Conservation (phyloP, 2,888 invertebrate species). For the Hedychridium roseum region DNA sequence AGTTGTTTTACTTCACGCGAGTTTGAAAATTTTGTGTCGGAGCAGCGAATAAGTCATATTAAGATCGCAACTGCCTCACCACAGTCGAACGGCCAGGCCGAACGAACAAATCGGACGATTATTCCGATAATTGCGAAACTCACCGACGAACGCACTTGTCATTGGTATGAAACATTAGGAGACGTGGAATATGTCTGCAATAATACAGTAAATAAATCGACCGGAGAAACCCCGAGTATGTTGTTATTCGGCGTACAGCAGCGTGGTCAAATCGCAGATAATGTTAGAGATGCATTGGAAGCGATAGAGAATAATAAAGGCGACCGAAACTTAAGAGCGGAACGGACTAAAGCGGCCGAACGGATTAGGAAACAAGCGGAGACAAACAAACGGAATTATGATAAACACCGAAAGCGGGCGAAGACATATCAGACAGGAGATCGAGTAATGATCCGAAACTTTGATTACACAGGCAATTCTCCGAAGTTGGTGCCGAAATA, state of each 20-base stretch:
- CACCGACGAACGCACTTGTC: constrained; percentile 8
- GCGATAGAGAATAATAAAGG: not conserved
- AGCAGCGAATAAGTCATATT: not conserved
- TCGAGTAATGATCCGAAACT: constrained; percentile 24
- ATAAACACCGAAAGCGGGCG: constrained; percentile 34
- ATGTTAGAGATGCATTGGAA: constrained; percentile 18
- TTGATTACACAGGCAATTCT: constrained; percentile 21
- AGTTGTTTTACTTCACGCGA: not conserved
- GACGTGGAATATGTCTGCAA: constrained; percentile 28
- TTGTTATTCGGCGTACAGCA: constrained; percentile 44
- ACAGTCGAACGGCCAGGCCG: too few relatives aligned
- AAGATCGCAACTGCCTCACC: not conserved
- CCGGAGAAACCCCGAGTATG: constrained; percentile 39
- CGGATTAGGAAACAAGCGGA: constrained; percentile 30
- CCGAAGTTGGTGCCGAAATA: constrained; percentile 26
- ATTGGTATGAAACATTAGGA: constrained; percentile 24
- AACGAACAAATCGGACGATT: too few relatives aligned
- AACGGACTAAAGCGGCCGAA: constrained; percentile 17
- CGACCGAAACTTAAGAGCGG: constrained; percentile 26
- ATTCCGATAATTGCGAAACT: constrained; percentile 9
- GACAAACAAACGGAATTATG: constrained; percentile 38
- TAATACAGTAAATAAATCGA: constrained; percentile 33
- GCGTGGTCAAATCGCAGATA: constrained; percentile 30
- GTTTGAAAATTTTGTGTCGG: not conserved
- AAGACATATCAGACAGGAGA: constrained; percentile 19